Evolutionary conservation across 2,113 vertebrate species (phyloP).

Genomic region (Phyllostomus hastatus): DNA sequence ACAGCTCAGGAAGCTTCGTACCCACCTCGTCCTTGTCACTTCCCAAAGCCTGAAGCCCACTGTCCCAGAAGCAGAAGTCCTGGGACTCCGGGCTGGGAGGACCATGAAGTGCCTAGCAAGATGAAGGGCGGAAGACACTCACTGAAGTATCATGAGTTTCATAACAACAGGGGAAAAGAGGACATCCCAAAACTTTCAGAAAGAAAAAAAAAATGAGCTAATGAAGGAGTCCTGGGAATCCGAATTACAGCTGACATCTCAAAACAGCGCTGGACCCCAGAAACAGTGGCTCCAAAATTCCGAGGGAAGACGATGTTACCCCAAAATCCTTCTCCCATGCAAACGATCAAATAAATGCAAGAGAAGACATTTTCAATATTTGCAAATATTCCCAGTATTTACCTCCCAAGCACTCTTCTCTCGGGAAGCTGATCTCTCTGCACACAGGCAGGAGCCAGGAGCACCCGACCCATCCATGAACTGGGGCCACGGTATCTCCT

Average conservation of each 20-base stretch:
- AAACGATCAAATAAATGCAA: background rate
- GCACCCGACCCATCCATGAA: too few species aligned
- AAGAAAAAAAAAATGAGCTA: background rate
- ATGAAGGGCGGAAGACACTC: background rate
- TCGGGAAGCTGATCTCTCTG: background rate
- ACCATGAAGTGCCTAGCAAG: background rate
- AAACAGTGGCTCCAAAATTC: background rate
- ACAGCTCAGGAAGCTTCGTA: background rate
- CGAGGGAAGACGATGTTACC: background rate
- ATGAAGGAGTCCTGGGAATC: background rate
- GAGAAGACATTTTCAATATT: background rate
- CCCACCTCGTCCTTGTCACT: background rate
- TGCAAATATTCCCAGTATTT: background rate
- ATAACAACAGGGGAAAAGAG: background rate
- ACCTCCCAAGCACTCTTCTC: background rate
- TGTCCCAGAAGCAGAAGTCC: background rate
- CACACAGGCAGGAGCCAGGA: background rate
- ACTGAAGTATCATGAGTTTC: background rate
- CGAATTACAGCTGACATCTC: background rate
- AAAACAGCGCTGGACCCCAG: background rate
- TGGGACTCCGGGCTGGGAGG: background rate
- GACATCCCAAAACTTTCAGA: background rate
- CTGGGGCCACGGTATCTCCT: too few species aligned
- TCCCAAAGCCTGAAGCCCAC: background rate
- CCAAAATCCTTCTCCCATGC: background rate